A percentile compares a stretch with the other conserved stretches of the same genome.
Conservation (phyloP, 2,797 vertebrate species). For the Oceanodroma leucorhoa region DNA sequence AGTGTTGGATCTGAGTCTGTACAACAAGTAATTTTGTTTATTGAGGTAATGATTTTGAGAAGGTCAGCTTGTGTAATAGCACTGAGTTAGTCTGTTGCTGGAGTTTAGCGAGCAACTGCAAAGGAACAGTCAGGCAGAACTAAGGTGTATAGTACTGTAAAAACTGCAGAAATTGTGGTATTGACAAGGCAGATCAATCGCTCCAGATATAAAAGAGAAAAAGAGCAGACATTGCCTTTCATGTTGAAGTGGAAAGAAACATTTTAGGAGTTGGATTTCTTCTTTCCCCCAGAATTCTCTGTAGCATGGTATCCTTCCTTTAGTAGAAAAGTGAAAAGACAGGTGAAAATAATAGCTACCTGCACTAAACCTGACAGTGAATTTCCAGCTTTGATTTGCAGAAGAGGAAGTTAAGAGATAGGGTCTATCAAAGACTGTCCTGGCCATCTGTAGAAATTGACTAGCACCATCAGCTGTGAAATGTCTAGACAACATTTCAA, state of each 20-base stretch:
- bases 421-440: not conserved
- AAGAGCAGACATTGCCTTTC: not conserved
- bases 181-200: not conserved
- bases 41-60: slow-evolving; percentile 24
- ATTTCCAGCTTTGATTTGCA: not conserved
- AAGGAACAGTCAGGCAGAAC: not conserved
- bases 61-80: not conserved
- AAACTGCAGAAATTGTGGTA: not conserved
- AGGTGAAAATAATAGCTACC: not conserved
- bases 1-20: not conserved
- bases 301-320: not conserved
- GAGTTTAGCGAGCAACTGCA: not conserved
- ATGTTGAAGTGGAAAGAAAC: not conserved
- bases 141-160: not conserved
- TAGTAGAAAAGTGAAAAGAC: not conserved
- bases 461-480: not conserved
- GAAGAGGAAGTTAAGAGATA: not conserved
- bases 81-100: not conserved
- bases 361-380: not conserved
- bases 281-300: not conserved
- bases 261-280: not conserved
- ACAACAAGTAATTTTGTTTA: not conserved
- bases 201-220: not conserved
- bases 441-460: not conserved
- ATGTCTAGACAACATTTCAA: not conserved